Evolutionary conservation across 2,113 vertebrate species (phyloP).

Genomic region (Hipposideros armiger): DNA sequence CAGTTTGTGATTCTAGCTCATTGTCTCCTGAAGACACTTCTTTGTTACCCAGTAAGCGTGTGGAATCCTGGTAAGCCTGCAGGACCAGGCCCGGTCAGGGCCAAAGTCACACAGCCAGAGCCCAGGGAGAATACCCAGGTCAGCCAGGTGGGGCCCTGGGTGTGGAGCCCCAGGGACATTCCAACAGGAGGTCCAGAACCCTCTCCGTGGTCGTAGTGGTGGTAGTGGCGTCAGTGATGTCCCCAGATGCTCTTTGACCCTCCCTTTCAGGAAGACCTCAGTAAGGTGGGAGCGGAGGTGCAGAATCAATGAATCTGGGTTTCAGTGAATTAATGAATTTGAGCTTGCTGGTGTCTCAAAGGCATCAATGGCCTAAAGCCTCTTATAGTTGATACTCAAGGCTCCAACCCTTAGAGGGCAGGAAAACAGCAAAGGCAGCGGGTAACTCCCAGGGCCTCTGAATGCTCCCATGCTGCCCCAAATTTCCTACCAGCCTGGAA

Average conservation of each 20-base stretch:
- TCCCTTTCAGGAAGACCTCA: rapidly evolving
- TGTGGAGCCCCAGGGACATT: background rate
- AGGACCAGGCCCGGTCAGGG: background rate
- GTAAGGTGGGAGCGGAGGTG: background rate
- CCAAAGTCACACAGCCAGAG: background rate
- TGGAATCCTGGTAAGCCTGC: rapidly evolving
- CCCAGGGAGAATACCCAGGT: background rate
- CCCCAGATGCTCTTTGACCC: rapidly evolving
- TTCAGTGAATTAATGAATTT: background rate
- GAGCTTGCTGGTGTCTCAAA: background rate
- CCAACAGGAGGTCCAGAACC: background rate
- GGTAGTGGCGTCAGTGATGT: rapidly evolving
- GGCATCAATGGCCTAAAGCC: background rate
- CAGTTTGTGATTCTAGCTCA: background rate
- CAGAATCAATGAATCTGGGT: background rate
- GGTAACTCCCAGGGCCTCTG: too few relatives aligned
- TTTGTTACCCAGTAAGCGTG: rapidly evolving
- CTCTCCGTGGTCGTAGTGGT: background rate
- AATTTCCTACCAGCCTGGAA: background rate
- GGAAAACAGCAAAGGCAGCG: too few relatives aligned
- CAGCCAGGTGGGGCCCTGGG: background rate
- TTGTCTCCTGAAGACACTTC: background rate
- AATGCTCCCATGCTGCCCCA: background rate
- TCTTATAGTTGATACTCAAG: background rate
- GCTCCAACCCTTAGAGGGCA: background rate